Base-by-base conservation (phyloP, 2,113 vertebrate genomes). In the Telmatochromis sp. region DNA sequence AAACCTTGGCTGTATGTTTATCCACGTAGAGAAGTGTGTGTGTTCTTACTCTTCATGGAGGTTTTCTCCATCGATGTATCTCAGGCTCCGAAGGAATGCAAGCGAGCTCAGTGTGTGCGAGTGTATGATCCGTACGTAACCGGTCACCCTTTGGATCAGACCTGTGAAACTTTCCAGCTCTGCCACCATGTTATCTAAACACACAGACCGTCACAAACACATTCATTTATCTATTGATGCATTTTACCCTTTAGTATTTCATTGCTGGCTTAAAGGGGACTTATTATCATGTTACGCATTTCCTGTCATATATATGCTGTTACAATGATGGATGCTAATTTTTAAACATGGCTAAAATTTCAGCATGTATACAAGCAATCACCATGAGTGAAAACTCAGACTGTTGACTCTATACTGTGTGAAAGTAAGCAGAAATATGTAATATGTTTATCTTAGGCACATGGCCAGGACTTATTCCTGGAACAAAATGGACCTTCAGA, bases 91-190 rank as follows among this genome's bases (percentile, higher is more conserved):
- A 86, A 99, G 95, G 94, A 99, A 99, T 58, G 98, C 98, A 81
- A 99, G 92, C 3, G 99, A 99, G 53, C 97, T 97, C 87, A 99
- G 92, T 0, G 98, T 98, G 9, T 98, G 98, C 4, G 99, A 99
- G 83, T 98, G 98, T 19, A 97, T 97, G 89, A 99, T 99, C 96
- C 97, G 97, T 87, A 99, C 98, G 0, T 97, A 98, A 19, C 98
- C 99, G 0, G 98, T 99, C 51, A 99, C 98, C 4, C 97, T 98
- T 96, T 99, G 98, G 42, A 99, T 99, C 93, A 98, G 94, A 4
- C 99, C 99, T 84, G 99, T 97, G 89, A 98, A 99, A 57, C 98
- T 99, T 96, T 99, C 99, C 97, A 99, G 95, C 91, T 99, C 99
- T 0, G 98, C 97, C 15, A 98, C 98, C 2, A 99, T 99, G 95